Base-by-base conservation (phyloP, 1,140 invertebrate species). In the Leptinotarsa defecta region DNA sequence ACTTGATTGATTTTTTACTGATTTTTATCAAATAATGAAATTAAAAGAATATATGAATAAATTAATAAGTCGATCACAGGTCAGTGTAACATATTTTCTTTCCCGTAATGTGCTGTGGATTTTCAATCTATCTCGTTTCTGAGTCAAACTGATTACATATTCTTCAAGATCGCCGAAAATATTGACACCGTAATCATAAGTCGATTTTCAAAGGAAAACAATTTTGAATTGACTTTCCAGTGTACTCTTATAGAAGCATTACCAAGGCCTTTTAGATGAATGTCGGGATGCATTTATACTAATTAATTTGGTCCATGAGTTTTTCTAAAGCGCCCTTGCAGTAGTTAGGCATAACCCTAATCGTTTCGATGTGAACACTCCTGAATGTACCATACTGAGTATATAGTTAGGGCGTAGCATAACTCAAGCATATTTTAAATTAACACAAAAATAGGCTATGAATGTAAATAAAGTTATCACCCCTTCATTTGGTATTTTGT, bases 321-420 rank as follows among this genome's bases (percentile, higher is more conserved):
- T 68, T 68, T 68, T 48, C 34, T 68, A 43, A 43, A 27, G 43
- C 17, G 67, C 34, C 34, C 67, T n/a, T 68, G 67, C 43, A 68
- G 67, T 57, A 57, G 43, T 68, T 68, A 68, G 67, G 67, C 67
- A 68, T 48, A 68, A 57, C 52, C 52, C 15, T 68, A 67, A 15
- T 67, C 22, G 64, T 67, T 67, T 67, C n/a, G 27, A 34, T 67
- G 64, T 67, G 27, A 48, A 49, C 67, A 68, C 67, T 68, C 34
- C 34, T 49, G n/a, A 68, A 68, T 68, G 67, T 68, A 68, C n/a
- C 52, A 57, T 17, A 57, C 34, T 43, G 34, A 43, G 34, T 43
- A 43, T 11, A 43, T 43, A 43, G 34, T 43, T 43, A 43, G 34
- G 34, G 34, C 34, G 8, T 43, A 43, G 34, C 34, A 43, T 43